phyloP scores from a whole-genome alignment of 2,113 vertebrate genomes.

The Strix uralensis region DNA sequence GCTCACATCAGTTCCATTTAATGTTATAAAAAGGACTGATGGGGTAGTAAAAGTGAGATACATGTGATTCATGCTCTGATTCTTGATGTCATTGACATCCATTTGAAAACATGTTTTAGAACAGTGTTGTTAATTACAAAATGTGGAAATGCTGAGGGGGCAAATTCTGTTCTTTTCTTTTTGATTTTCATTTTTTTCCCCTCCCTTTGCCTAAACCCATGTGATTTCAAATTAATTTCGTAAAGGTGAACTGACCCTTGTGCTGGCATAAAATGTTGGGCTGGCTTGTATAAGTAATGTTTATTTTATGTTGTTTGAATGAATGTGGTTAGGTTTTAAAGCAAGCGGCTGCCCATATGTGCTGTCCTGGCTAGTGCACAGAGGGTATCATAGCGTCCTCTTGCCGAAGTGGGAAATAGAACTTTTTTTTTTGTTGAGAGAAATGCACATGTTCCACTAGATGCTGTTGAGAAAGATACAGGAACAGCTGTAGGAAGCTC shows the following conservation, averaged over 20 bases:
- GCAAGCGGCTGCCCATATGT: background rate
- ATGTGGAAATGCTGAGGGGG: background rate
- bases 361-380: accelerated
- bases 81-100: background rate
- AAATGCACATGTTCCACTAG: background rate
- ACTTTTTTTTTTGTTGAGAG: background rate
- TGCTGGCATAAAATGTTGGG: background rate
- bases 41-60: background rate
- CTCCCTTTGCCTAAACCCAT: background rate
- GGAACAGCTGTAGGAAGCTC: background rate
- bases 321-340: background rate
- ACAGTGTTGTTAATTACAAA: background rate
- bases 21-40: background rate
- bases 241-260: background rate
- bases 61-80: background rate
- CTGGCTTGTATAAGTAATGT: background rate
- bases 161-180: background rate
- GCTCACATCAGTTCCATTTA: background rate
- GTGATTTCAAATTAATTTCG: background rate
- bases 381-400: background rate
- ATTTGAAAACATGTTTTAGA: background rate
- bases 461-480: background rate
- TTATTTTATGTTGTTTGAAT: background rate
- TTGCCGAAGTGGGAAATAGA: background rate
- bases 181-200: accelerated